Conservation (phyloP, 2,797 vertebrate genomes). For the Sebastes trivittatus region DNA sequence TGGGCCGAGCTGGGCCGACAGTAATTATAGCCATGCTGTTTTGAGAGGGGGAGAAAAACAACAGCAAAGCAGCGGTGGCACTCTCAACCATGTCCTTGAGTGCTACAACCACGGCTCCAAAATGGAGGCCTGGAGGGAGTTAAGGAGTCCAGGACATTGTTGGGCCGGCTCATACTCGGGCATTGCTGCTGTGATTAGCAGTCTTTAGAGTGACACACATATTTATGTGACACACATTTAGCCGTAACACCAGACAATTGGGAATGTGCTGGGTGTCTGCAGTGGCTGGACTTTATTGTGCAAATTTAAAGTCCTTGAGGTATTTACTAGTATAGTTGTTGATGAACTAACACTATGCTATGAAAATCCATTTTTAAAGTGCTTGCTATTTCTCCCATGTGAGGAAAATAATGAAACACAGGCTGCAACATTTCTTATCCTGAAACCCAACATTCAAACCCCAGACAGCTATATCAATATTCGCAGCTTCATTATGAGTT, state of each 20-base stretch:
- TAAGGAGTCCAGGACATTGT: slow-evolving; percentile 55
- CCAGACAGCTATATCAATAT: slow-evolving; percentile 28
- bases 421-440: slow-evolving; percentile 22
- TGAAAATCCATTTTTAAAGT: slow-evolving; percentile 30
- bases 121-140: slow-evolving; percentile 71
- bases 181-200: slow-evolving; percentile 67
- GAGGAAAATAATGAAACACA: slow-evolving; percentile 13
- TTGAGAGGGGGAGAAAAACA: slow-evolving; percentile 77
- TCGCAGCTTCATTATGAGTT: slow-evolving; percentile 32
- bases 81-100: slow-evolving; percentile 73
- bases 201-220: slow-evolving; percentile 54
- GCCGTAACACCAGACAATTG: slow-evolving; percentile 51
- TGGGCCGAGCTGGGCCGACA: slow-evolving; percentile 74
- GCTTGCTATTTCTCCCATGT: slow-evolving; percentile 4
- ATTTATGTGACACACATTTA: slow-evolving; percentile 66
- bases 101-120: slow-evolving; percentile 63
- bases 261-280: slow-evolving; percentile 44
- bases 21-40: slow-evolving; percentile 82
- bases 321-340: slow-evolving; percentile 28
- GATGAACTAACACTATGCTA: slow-evolving; percentile 14
- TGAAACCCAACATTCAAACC: not conserved
- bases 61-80: slow-evolving; percentile 70
- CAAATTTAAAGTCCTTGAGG: slow-evolving; percentile 24
- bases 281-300: not conserved
- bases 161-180: slow-evolving; percentile 47